Base-by-base conservation (phyloP, 92 coral and sea anemone species). In the Porites divaricata region DNA sequence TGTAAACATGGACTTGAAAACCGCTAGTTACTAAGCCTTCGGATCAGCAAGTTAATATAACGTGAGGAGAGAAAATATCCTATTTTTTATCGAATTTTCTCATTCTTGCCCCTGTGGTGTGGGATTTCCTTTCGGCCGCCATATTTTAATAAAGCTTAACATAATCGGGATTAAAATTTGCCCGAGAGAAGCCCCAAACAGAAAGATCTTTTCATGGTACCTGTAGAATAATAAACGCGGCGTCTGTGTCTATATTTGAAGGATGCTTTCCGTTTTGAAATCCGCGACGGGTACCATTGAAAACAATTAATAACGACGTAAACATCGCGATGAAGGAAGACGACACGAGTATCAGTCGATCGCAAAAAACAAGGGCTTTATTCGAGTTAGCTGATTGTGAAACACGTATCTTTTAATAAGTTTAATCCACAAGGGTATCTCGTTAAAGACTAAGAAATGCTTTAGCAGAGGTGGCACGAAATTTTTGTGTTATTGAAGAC, bases 251-350 rank as follows among this genome's bases (percentile, higher is more conserved):
- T 54, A 51, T 8, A 19, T 24, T 56, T n/a, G 51, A 45, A 69
- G 79, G 68, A 17, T 35, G 45, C 78, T 59, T 75, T 71, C 81
- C 85, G 70, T 56, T 73, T 80, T 28, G 75, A 26, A 67, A 86
- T 63, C 50, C 71, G n/a, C 56, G 20, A 74, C 85, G 81, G 75
- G 86, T 51, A 72, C 16, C 17, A 63, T 22, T 54, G 7, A 54
- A 53, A 69, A 19, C 85, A 68, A 80, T 35, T 35, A 35, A 35
- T 4, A 35, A 53, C 74, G 67, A 5, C 48, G 1, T 21, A 75
- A 14, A 48, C 52, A 72, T 59, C 63, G 78, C 12, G 15, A 51
- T 8, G 80, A 23, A 69, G 41, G 51, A 16, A 10, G 24, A 35
- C 45, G 45, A 35, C 45, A 35, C 45, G 45, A 1, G 23, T 26